phyloP scores from a whole-genome alignment of 2,888 invertebrate species.

The Acheta domesticus region DNA sequence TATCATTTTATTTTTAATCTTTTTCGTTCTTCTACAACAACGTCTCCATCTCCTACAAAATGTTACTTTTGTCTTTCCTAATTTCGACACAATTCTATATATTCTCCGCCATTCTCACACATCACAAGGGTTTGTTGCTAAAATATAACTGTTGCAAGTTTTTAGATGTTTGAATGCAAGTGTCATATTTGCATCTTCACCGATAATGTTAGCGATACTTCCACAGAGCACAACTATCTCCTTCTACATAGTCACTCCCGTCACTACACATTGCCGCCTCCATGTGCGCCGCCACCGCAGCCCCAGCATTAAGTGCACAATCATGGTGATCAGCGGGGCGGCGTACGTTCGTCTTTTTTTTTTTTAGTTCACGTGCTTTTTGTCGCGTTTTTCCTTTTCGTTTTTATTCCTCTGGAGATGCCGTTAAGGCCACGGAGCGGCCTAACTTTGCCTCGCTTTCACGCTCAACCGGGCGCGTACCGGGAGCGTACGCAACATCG shows the following conservation, averaged over 20 bases:
- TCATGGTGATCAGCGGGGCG: slow-evolving; percentile 18
- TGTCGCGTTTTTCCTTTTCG: not conserved
- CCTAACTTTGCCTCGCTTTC: not conserved
- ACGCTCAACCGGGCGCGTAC: too few species aligned
- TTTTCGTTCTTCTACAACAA: too few species aligned
- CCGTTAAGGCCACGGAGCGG: not conserved
- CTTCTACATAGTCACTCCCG: not conserved
- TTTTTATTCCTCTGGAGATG: not conserved
- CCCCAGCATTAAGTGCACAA: not conserved
- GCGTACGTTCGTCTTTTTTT: not conserved
- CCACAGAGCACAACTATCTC: not conserved
- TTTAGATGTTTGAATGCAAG: too few species aligned
- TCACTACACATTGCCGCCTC: not conserved
- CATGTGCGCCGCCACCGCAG: not conserved
- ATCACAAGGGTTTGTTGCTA: too few species aligned
- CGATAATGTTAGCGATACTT: not conserved
- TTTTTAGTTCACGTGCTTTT: not conserved
- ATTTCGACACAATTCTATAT: too few species aligned
- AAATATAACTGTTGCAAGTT: too few species aligned
- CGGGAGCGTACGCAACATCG: too few species aligned
- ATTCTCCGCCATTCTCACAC: too few species aligned
- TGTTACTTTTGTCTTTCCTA: too few species aligned
- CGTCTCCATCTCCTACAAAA: too few species aligned
- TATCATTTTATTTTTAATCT: too few species aligned
- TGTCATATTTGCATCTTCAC: too few species aligned